Evolutionary conservation across 1,140 invertebrate species (phyloP).

Genomic region (Rhyacophila brunnea): DNA sequence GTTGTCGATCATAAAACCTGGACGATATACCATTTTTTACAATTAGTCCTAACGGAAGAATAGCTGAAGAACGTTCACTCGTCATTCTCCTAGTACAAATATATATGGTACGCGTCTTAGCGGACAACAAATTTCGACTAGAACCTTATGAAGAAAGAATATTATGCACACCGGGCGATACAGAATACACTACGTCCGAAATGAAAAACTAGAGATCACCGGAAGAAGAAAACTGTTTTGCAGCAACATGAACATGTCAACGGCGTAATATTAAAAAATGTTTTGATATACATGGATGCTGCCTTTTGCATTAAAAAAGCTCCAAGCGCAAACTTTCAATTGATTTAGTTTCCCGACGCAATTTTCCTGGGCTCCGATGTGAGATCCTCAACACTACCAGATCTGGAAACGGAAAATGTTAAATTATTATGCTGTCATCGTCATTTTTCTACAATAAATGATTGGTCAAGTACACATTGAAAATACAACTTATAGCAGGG

Average conservation of each 20-base stretch:
- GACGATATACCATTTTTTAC: constrained; percentile 34
- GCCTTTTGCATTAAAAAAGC: background rate
- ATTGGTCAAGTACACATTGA: too few species aligned
- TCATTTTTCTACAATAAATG: too few species aligned
- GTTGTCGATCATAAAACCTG: constrained; percentile 35
- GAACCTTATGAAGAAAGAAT: constrained; percentile 26
- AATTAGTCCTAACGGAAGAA: constrained; percentile 31
- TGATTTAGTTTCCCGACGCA: constrained; percentile 26
- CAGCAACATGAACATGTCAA: too few species aligned
- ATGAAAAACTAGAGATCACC: constrained; percentile 13
- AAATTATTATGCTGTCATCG: too few species aligned
- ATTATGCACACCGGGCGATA: background rate
- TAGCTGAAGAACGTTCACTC: constrained; percentile 18
- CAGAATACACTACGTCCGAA: background rate
- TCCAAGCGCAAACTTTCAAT: background rate
- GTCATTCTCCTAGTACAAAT: constrained; percentile 16
- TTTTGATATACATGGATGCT: constrained; percentile 4
- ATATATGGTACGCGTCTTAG: background rate
- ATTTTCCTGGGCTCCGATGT: constrained; percentile 33
- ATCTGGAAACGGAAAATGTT: constrained; percentile 29
- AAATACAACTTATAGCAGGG: too few species aligned
- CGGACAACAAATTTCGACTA: constrained; percentile 31
- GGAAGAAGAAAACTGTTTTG: constrained; percentile 8
- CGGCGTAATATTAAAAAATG: background rate
- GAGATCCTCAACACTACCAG: constrained; percentile 34